phyloP scores from a whole-genome alignment of 2,797 vertebrate species.

The Gymnoscopelus microlampas region DNA sequence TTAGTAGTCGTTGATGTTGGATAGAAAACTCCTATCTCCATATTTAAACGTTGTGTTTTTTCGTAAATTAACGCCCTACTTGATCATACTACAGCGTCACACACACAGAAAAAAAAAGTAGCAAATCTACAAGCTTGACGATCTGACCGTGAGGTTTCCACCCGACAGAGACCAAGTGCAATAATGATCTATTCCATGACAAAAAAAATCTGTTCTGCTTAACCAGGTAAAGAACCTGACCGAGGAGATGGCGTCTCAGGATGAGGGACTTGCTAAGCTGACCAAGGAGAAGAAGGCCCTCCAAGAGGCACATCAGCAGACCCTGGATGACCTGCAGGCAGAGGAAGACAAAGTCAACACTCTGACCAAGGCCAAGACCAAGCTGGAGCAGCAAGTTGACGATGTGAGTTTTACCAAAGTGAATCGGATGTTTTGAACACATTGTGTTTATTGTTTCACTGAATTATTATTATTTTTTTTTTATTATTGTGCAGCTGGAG shows the following conservation, averaged over 20 bases:
- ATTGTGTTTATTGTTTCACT: too few species aligned
- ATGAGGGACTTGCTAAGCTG: conserved; percentile 81
- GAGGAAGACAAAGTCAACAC: conserved; percentile 88
- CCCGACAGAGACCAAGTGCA: too few species aligned
- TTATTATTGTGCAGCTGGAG: conserved; percentile 83
- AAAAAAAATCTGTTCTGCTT: not conserved
- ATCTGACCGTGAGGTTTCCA: too few species aligned
- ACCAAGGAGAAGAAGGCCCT: conserved; percentile 81
- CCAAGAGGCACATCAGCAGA: conserved; percentile 83
- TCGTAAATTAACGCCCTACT: too few species aligned
- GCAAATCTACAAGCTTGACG: too few species aligned
- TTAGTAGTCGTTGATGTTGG: too few species aligned
- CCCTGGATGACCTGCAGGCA: conserved; percentile 84
- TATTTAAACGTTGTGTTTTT: too few species aligned
- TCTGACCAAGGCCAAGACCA: conserved; percentile 84
- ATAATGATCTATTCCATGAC: too few species aligned
- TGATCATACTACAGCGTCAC: too few species aligned
- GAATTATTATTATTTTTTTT: too few species aligned
- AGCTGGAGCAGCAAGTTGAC: conserved; percentile 89
- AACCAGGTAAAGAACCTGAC: conserved; percentile 84
- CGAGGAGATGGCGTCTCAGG: conserved; percentile 84
- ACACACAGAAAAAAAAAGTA: too few species aligned
- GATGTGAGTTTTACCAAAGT: conserved; percentile 75
- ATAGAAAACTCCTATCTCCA: too few species aligned
- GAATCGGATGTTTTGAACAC: not conserved